Evolutionary conservation across 2,797 vertebrate genomes (phyloP), one percentile per base, ranked within the genome.

Genomic region (Rousettus madagascariensis): DNA sequence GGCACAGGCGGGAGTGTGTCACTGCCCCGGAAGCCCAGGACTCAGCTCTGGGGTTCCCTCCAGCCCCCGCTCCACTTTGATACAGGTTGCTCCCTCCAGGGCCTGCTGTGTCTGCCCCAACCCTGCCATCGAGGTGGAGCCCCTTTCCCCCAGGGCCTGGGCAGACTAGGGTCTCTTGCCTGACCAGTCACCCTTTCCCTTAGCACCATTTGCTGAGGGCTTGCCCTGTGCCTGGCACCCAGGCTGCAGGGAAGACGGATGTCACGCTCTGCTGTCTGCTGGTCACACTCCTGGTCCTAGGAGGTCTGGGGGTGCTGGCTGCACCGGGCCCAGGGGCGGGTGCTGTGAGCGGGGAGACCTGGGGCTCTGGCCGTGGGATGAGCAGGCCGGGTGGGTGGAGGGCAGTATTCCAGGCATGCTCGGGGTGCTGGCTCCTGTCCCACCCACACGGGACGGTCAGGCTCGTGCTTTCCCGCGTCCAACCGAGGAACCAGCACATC

Each of bases 61-160:
- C 7, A n/a, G 53, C 22, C 17, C 33, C 41, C 10, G 28, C n/a
- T 80, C 3, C 65, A 49, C 30, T 46, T 33, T 20, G 43, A 41
- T 49, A 57, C 1, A 16, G 10, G 65, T 65, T 71, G 2, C 2
- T 0, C 0, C 24, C 6, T 30, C 24, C 2, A 9, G 59, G 41
- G 36, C 30, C 4, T 0, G 1, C 43, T 1, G 0, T 17, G 33
- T 1, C 7, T 0, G 28, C 49, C 9, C 0, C 22, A 10, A 9
- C 15, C 13, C 11, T 11, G 3, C 4, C 9, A 65, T 19, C 63
- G 13, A 4, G 65, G 51, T 2, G 3, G 5, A 8, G 28, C n/a
- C 33, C 59, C 1, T 2, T 6, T 24, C 7, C 2, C 10, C 24
- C 2, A 2, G 16, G 16, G 6, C 17, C 22, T 15, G 46, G 46